phyloP scores from a whole-genome alignment of 2,113 vertebrate species.

The Saccopteryx bilineata region DNA sequence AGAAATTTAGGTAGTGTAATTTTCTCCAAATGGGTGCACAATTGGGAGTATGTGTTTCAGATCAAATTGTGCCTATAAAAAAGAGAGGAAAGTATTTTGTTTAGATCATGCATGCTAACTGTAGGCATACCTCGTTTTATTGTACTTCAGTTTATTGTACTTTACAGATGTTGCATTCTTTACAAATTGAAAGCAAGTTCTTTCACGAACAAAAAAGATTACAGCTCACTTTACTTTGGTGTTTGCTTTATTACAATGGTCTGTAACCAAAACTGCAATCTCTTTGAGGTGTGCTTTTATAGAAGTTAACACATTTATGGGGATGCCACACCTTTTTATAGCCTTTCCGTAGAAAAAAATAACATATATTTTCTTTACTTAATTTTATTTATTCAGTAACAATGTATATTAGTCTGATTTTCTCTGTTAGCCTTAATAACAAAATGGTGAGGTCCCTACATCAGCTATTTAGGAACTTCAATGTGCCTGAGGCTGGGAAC shows the following conservation, averaged over 20 bases:
- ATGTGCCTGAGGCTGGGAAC: background rate
- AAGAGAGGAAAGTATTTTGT: background rate
- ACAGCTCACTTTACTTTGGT: background rate
- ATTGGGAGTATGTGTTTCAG: background rate
- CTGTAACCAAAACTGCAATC: background rate
- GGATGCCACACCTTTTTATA: background rate
- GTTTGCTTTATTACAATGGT: background rate
- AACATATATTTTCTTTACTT: too few relatives aligned
- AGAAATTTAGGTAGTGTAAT: conserved; percentile 7
- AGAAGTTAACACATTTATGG: background rate
- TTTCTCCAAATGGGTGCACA: background rate
- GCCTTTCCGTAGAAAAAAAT: conserved; percentile 5
- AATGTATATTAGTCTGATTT: background rate
- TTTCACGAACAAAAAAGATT: background rate
- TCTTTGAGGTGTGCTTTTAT: background rate
- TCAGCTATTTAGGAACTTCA: background rate
- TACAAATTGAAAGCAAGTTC: background rate
- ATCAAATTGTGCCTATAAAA: background rate
- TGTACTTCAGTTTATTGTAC: background rate
- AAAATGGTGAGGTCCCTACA: background rate
- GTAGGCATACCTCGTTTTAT: background rate
- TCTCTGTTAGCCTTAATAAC: background rate
- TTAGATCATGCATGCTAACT: background rate
- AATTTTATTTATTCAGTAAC: too few relatives aligned
- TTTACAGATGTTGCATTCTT: background rate